phyloP scores from a whole-genome alignment of 1,140 invertebrate genomes.

The Epicauta chinensis region DNA sequence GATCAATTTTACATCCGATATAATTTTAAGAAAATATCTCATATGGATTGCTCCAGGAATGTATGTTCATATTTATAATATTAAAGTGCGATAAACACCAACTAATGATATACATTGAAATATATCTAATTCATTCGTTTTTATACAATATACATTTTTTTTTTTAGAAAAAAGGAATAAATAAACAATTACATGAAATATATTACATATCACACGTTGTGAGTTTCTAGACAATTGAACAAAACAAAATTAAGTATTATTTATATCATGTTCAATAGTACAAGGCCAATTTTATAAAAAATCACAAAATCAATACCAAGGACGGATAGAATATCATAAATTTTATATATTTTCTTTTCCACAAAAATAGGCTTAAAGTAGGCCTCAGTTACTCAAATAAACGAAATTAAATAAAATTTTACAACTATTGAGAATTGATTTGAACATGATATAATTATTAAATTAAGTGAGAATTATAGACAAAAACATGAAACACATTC shows the following conservation, averaged over 20 bases:
- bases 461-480: constrained; percentile 6
- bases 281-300: constrained; percentile 16
- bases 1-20: constrained; percentile 10
- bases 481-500: constrained; percentile 13
- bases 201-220: constrained; percentile 20
- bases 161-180: constrained; percentile 15
- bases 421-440: constrained; percentile 3
- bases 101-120: constrained; percentile 16
- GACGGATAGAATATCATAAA: constrained; percentile 19
- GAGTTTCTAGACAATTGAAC: constrained; percentile 12
- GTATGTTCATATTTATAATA: constrained; percentile 14
- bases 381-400: constrained; percentile 1
- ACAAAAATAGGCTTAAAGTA: constrained; percentile 9
- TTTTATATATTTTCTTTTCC: too few relatives aligned
- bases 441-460: constrained; percentile 19
- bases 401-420: not conserved
- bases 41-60: not conserved
- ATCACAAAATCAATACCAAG: constrained; percentile 15
- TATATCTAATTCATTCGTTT: constrained; percentile 15
- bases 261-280: constrained; percentile 19
- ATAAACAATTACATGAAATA: constrained; percentile 17
- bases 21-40: constrained; percentile 14
- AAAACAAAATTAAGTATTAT: constrained; percentile 6
- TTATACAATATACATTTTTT: constrained; percentile 17
- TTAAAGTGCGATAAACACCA: constrained; percentile 16